Base-by-base conservation (phyloP, 2,888 invertebrate genomes). In the Sphaerophoria taeniata region DNA sequence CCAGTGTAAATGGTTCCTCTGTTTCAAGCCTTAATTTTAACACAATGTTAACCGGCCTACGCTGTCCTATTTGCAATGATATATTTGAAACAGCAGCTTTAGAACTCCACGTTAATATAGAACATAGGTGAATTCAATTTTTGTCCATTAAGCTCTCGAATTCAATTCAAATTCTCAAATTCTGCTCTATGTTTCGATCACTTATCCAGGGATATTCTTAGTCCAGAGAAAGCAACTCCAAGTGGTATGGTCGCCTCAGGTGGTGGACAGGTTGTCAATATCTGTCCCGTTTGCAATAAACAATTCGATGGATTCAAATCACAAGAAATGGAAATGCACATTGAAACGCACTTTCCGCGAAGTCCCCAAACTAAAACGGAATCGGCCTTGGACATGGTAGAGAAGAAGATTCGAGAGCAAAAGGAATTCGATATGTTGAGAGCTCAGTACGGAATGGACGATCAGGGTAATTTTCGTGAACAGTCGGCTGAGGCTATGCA, bases 361-460 rank as follows among this genome's bases (percentile, higher is more conserved):
- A 89, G 88, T 79, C 89, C 89, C 7, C 86, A 87, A 65, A 87
- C 74, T 36, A 65, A 81, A 24, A 82, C 71, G 11, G 93, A 87
- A 72, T 88, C 91, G 0, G 89, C 90, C 77, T 91, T 89, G 53
- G 93, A 95, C 85, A 93, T 94, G 82, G 96, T 96, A 89, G 96
- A 96, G 0, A 94, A 95, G 88, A 94, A 94, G 87, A 93, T 95
- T 87, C 93, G 96, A 33, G 97, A 97, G 89, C 95, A 96, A 89
- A 94, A 95, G 58, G 97, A 97, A 90, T 97, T 97, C 90, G 96
- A 96, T 89, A 92, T 96, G 92, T 90, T 97, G 47, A 89, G 95
- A 94, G 97, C 96, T 2, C 96, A 97, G 90, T 97, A 97, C 89
- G 97, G 97, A 1, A 97, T 97, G 97, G 97, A 97, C 90, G 96